phyloP scores from a whole-genome alignment of 2,113 vertebrate genomes.

The Ctenomys sociabilis region DNA sequence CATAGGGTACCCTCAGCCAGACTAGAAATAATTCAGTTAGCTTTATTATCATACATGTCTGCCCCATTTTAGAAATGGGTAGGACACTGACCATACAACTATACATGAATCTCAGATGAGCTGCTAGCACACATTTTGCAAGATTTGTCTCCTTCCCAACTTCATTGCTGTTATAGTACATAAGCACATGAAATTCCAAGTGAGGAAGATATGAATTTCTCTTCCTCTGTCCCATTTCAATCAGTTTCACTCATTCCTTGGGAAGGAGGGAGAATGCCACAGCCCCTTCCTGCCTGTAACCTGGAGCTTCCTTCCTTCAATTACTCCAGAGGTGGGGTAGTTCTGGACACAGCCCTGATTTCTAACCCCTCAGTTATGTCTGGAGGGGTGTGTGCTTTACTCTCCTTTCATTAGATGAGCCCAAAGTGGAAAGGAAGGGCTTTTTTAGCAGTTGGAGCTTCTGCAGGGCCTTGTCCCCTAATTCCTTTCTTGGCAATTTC shows the following conservation, averaged over 20 bases:
- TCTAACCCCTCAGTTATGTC: neutral
- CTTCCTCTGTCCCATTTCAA: conserved; percentile 17
- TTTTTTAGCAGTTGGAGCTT: neutral
- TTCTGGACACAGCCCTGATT: neutral
- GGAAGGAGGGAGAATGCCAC: neutral
- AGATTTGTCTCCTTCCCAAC: neutral
- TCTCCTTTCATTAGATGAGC: neutral
- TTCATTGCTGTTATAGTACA: conserved; percentile 16
- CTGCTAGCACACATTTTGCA: neutral
- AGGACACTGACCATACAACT: neutral
- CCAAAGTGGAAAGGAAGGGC: neutral
- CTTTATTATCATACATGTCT: neutral
- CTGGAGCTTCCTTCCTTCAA: conserved; percentile 56
- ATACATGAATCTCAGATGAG: neutral
- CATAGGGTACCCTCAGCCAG: neutral
- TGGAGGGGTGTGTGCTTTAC: neutral
- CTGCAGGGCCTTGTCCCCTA: neutral
- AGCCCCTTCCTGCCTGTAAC: conserved; percentile 33
- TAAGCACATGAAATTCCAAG: neutral
- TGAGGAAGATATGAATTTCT: neutral
- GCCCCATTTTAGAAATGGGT: conserved; percentile 28
- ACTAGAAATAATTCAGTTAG: conserved; percentile 21
- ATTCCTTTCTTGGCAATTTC: neutral
- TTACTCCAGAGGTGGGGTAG: neutral
- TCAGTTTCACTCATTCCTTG: conserved; percentile 3